Evolutionary conservation across 2,113 vertebrate genomes (phyloP), one percentile per base, ranked within the genome.

Genomic region (Ceratotherium simum): DNA sequence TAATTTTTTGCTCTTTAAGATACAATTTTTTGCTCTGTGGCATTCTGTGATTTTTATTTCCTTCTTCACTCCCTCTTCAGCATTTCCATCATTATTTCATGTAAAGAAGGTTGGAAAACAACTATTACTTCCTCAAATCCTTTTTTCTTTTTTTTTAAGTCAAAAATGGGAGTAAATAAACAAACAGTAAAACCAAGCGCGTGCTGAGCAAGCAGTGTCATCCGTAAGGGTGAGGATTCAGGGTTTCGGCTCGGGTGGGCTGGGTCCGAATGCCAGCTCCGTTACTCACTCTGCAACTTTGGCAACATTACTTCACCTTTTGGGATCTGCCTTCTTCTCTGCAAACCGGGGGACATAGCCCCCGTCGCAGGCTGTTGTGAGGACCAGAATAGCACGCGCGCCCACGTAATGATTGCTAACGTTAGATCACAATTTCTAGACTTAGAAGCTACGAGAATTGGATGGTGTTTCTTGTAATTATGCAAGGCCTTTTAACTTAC

Each of bases 81-180:
- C 46, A 83, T 54, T 46, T 76, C 65, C 48, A 25, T 56, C 31
- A 80, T 91, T 85, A 69, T 91, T 92, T 96, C 60, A 95, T 6
- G 1, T 70, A 91, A 97, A 96, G 67, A 65, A 94, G 76, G 21
- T 5, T 87, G 42, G 29, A 83, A 95, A 95, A 70, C 46, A 91
- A 92, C 67, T 36, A 96, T 16, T 62, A 87, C 39, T 89, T 70
- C 67, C 16, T 81, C n/a, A 70, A 90, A 65, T 85, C 27, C 4
- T 87, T 86, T 33, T 60, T 39, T 85, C 51, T 70, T 69, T 60
- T 42, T 39, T 54, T 95, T 73, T 58, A 58, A 76, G 60, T 51
- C 4, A 94, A 54, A 60, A 78, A 65, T 3, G 33, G 60, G 58
- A 92, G 20, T 46, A 13, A 65, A 27, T 1, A 82, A 33, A 86